Conservation (phyloP, 2,888 invertebrate species). For the Nowickia ferox region DNA sequence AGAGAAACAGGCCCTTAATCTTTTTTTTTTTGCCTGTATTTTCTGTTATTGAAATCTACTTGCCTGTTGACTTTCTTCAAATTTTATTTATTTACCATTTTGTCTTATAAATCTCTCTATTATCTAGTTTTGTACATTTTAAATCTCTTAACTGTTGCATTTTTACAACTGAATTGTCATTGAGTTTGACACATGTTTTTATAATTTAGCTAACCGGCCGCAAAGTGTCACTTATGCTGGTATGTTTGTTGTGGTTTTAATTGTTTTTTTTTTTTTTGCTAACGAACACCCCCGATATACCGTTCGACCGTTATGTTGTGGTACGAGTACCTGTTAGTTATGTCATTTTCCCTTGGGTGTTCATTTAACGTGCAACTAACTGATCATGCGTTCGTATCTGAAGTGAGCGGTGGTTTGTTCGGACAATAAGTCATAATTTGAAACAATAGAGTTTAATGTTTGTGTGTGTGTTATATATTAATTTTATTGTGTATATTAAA, state of each 20-base stretch:
- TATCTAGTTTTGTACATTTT: not conserved
- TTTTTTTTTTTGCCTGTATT: not conserved
- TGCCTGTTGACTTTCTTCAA: constrained; percentile 22
- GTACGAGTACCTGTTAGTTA: constrained; percentile 41
- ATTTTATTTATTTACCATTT: not conserved
- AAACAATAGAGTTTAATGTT: constrained; percentile 37
- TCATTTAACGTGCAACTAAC: not conserved
- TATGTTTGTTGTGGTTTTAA: constrained; percentile 22
- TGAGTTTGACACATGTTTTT: constrained; percentile 64
- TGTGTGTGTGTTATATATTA: not conserved
- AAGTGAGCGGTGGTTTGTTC: not conserved
- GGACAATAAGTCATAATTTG: constrained; percentile 43
- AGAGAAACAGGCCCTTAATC: too few relatives aligned
- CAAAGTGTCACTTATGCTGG: constrained; percentile 49
- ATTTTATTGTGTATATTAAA: constrained; percentile 35
- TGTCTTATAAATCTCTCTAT: constrained; percentile 7
- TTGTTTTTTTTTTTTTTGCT: constrained; percentile 28
- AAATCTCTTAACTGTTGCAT: not conserved
- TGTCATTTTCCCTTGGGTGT: constrained; percentile 10
- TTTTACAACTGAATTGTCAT: constrained; percentile 42
- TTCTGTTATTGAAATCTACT: constrained; percentile 27
- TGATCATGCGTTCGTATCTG: not conserved
- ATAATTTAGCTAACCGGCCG: constrained; percentile 7
- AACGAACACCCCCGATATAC: not conserved
- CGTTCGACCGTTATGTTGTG: constrained; percentile 39